phyloP scores from a whole-genome alignment of 2,888 invertebrate species.

The Zygogramma bicolorata region DNA sequence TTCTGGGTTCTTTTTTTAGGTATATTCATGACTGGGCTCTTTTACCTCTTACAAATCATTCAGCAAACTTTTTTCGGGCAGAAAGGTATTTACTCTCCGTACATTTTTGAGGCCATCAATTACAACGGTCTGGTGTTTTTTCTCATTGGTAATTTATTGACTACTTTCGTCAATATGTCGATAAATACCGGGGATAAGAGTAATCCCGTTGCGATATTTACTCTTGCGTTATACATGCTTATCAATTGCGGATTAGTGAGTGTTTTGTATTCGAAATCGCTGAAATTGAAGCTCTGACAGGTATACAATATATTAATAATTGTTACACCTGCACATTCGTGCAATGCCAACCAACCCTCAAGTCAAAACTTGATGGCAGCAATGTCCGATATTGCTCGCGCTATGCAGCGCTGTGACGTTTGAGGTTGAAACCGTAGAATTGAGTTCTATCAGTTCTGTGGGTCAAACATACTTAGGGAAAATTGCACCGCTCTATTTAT shows the following conservation, averaged over 20 bases:
- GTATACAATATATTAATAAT: too few relatives aligned
- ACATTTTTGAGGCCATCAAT: constrained; percentile 79
- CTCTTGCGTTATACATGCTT: constrained; percentile 73
- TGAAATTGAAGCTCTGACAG: constrained; percentile 69
- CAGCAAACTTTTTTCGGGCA: constrained; percentile 53
- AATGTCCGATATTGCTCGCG: too few relatives aligned
- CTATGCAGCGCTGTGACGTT: too few relatives aligned
- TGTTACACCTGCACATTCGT: too few relatives aligned
- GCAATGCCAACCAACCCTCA: too few relatives aligned
- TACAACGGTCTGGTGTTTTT: constrained; percentile 88
- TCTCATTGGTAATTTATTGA: constrained; percentile 84
- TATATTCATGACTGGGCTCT: constrained; percentile 69
- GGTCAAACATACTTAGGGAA: too few relatives aligned
- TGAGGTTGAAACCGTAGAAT: too few relatives aligned
- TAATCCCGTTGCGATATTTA: constrained; percentile 65
- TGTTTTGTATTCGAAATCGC: constrained; percentile 65
- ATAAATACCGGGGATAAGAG: constrained; percentile 72
- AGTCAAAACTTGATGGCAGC: too few relatives aligned
- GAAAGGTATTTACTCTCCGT: constrained; percentile 65
- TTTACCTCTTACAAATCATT: constrained; percentile 71
- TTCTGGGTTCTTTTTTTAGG: constrained; percentile 80
- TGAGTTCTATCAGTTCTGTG: too few relatives aligned
- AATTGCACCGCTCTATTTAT: too few relatives aligned
- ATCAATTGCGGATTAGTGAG: constrained; percentile 63
- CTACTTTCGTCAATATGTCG: constrained; percentile 84